Percentiles rank a stretch among this genome's conserved stretches.
These are phyloP conservation scores for Emydoidea blandingii DNA, from an alignment of 2,797 vertebrate genomes.

Conservation along the genomic window DNA sequence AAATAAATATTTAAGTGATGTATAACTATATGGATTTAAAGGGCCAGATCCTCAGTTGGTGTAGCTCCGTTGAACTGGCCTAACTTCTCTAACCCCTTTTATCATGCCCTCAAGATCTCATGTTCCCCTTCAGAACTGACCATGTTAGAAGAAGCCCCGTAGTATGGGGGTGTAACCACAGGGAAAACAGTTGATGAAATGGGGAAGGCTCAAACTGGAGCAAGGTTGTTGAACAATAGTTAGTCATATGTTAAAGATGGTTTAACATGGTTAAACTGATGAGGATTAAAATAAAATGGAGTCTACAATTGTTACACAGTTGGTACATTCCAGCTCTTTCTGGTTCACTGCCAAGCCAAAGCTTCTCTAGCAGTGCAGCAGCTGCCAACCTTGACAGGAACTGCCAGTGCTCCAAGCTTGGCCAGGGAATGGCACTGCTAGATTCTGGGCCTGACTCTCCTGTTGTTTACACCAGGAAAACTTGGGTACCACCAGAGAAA, in stretches of 20 bases:
- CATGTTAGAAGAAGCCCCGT: neutral
- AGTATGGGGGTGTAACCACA: neutral
- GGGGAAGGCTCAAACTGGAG: neutral
- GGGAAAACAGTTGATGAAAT: neutral
- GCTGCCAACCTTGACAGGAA: neutral
- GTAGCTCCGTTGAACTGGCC: neutral
- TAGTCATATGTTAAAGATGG: neutral
- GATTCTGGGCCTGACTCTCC: neutral
- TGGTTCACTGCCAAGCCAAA: neutral
- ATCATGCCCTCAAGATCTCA: neutral
- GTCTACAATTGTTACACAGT: neutral
- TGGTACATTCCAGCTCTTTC: neutral
- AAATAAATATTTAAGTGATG: neutral
- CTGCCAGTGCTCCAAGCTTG: neutral
- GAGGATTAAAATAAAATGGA: neutral
- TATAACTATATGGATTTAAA: neutral
- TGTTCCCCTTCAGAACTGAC: neutral
- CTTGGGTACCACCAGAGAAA: neutral
- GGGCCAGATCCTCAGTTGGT: neutral
- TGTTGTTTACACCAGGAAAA: neutral
- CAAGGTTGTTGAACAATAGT: neutral
- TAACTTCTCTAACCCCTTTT: neutral
- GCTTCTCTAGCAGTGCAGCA: neutral
- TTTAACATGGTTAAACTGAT: neutral
- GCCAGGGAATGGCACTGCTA: neutral